Conservation (phyloP, 2,888 invertebrate species). For the Cotesia congregata region DNA sequence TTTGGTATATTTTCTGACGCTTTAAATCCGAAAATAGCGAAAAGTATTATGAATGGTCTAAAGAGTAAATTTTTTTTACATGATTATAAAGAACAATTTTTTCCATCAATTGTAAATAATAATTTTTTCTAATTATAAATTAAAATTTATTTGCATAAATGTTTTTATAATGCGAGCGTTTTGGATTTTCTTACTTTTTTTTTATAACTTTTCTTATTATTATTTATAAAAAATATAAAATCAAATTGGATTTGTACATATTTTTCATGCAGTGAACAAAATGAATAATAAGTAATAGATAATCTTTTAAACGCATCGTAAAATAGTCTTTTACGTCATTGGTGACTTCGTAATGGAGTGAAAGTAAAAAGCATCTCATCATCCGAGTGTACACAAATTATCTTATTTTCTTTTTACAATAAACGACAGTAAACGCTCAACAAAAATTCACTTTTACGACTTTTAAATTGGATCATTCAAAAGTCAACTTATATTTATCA, state of each 20-base stretch:
- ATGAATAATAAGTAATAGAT: neutral
- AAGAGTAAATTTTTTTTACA: too few relatives aligned
- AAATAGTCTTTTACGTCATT: constrained; percentile 29
- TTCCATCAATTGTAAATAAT: too few relatives aligned
- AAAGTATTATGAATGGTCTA: too few relatives aligned
- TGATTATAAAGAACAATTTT: too few relatives aligned
- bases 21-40: too few relatives aligned
- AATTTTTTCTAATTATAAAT: too few relatives aligned
- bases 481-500: neutral
- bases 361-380: constrained; percentile 57
- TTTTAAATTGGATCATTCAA: neutral
- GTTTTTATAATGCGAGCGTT: too few relatives aligned
- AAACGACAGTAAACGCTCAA: neutral
- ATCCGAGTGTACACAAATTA: neutral
- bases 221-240: too few relatives aligned
- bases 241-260: neutral
- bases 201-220: too few relatives aligned
- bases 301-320: neutral
- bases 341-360: constrained; percentile 61
- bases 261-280: neutral
- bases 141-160: too few relatives aligned
- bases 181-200: too few relatives aligned
- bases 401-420: neutral
- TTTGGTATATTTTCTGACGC: too few relatives aligned
- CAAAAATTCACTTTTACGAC: neutral